phyloP scores from a whole-genome alignment of 2,113 vertebrate species.

The Laterallus jamaicensis region DNA sequence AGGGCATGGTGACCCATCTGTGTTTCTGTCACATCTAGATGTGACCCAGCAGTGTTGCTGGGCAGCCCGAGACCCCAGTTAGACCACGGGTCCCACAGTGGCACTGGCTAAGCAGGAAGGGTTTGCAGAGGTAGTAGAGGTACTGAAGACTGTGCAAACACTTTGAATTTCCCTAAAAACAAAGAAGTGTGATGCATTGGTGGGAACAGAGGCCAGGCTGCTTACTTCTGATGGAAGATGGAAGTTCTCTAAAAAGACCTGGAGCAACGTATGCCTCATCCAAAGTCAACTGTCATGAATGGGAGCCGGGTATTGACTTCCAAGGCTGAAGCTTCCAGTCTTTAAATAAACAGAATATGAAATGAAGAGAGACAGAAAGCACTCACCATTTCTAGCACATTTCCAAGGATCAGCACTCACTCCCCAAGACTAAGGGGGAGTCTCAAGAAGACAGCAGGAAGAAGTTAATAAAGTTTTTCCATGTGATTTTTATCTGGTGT shows the following conservation, averaged over 20 bases:
- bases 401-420: neutral
- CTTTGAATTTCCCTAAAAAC: neutral
- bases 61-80: neutral
- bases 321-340: neutral
- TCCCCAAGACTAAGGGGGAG: neutral
- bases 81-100: neutral
- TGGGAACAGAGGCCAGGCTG: neutral
- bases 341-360: conserved; percentile 11
- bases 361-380: neutral
- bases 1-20: neutral
- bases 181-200: neutral
- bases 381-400: neutral
- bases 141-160: rapidly evolving
- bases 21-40: neutral
- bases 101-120: neutral
- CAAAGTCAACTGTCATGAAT: neutral
- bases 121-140: neutral
- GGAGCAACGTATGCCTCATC: neutral
- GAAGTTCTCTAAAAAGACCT: neutral
- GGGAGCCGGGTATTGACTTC: neutral
- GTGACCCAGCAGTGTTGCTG: neutral
- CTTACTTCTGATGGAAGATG: neutral
- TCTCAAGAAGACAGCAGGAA: conserved; percentile 39
- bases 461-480: conserved; percentile 32
- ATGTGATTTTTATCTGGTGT: conserved; percentile 25